Percentiles rank a stretch among this genome's conserved stretches.
phyloP scores from a whole-genome alignment of 2,113 vertebrate genomes.

The Boulengeromyrus knoepffleri region DNA sequence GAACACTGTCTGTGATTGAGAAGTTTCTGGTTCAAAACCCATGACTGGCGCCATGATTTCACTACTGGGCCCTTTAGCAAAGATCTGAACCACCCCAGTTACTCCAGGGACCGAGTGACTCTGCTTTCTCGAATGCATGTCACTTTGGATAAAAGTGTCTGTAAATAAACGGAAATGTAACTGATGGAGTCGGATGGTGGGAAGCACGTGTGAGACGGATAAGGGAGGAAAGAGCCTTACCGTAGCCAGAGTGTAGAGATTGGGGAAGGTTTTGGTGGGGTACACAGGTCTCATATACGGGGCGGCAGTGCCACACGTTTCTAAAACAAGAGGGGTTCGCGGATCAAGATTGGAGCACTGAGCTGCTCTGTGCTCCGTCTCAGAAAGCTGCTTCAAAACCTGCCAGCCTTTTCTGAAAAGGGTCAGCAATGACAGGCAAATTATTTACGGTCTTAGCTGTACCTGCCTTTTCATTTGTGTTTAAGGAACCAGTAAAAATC shows the following conservation, averaged over 20 bases:
- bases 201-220: background rate
- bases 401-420: background rate
- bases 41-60: background rate
- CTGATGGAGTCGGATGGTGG: background rate
- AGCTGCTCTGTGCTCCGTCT: background rate
- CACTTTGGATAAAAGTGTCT: background rate
- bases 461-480: background rate
- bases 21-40: background rate
- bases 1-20: background rate
- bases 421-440: background rate
- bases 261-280: conserved; percentile 94
- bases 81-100: background rate
- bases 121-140: background rate
- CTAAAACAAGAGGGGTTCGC: conserved; percentile 47
- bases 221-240: conserved; percentile 53
- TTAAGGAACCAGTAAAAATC: background rate
- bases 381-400: background rate
- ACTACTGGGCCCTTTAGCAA: background rate
- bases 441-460: background rate
- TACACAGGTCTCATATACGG: conserved; percentile 94
- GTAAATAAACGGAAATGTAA: background rate
- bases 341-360: background rate
- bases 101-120: background rate
- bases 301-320: conserved; percentile 81
- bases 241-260: conserved; percentile 90